Percentiles rank a stretch among this genome's conserved stretches.
These are phyloP conservation scores for Druon quercuslanigerum DNA, from an alignment of 1,140 invertebrate species.

Conservation along the genomic window DNA sequence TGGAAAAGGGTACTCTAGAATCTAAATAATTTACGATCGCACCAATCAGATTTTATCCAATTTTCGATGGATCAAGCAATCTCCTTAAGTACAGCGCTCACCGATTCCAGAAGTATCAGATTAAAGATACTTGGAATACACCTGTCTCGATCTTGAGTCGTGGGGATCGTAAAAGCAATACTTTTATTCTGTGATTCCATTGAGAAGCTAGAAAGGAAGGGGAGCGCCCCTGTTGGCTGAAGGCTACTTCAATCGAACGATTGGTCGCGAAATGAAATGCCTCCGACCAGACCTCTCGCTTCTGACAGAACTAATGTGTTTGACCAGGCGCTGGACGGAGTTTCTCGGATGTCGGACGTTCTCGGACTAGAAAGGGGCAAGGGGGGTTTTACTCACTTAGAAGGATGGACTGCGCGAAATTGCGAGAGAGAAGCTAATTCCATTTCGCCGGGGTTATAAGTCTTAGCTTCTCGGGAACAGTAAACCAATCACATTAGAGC, in stretches of 20 bases:
- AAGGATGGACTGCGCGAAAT: conserved; percentile 64
- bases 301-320: conserved; percentile 28
- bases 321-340: not conserved
- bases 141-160: not conserved
- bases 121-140: not conserved
- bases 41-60: too few relatives aligned
- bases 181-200: conserved; percentile 19
- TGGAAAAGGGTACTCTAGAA: too few relatives aligned
- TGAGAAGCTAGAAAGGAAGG: not conserved
- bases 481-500: conserved; percentile 70
- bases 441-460: conserved; percentile 63
- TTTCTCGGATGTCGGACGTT: not conserved
- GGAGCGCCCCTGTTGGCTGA: not conserved
- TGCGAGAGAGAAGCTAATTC: conserved; percentile 69
- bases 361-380: not conserved
- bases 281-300: conserved; percentile 10
- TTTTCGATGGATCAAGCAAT: too few relatives aligned
- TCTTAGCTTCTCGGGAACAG: conserved; percentile 54
- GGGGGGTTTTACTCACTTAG: conserved; percentile 56
- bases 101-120: not conserved
- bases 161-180: conserved; percentile 3
- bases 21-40: too few relatives aligned
- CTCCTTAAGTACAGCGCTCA: not conserved
- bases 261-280: conserved; percentile 37
- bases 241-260: conserved; percentile 43